Evolutionary conservation across 2,888 invertebrate species (phyloP), one percentile per base, ranked within the genome.

Genomic region (Piscicola geometra): DNA sequence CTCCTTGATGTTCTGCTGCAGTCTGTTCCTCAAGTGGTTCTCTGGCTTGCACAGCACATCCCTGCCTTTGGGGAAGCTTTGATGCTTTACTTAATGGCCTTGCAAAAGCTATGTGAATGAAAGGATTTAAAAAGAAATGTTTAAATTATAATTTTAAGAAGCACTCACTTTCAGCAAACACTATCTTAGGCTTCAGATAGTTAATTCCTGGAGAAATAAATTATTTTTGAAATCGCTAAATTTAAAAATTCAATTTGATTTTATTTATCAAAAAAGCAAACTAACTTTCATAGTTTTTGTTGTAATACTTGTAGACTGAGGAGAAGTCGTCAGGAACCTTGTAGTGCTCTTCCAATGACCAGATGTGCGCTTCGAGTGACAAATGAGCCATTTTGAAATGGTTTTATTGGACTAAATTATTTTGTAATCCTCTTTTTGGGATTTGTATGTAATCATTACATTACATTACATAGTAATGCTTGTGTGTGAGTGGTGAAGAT

Each of bases 311-410:
- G n/a, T 56, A 56, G 5, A 56, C 5, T 25, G 60, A 56, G n/a
- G n/a, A 25, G n/a, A 5, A 15, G 3, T 56, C n/a, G n/a, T 56
- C 25, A 56, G 60, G n/a, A 56, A 56, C n/a, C 5, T 25, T 56
- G 5, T 18, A 18, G 5, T 56, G 3, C 5, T 56, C n/a, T 56
- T 56, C n/a, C 21, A 25, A 5, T 5, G 60, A 56, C n/a, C 9
- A 15, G n/a, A 56, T 15, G 60, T 56, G 60, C 9, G 25, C 60
- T 56, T 56, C 60, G 9, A 56, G 15, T 18, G 12, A 18, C 25
- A 56, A 21, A 56, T 56, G 60, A 56, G 60, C 21, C 60, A 56
- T 56, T 56, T 56, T 56, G 9, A 18, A 56, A 56, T 56, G 50
- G 9, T 47, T 15, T 47, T 47, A 15, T 47, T 21, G 12, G 50